These are phyloP conservation scores for Merluccius polli DNA, from an alignment of 2,797 vertebrate species.

Conservation along the genomic window DNA sequence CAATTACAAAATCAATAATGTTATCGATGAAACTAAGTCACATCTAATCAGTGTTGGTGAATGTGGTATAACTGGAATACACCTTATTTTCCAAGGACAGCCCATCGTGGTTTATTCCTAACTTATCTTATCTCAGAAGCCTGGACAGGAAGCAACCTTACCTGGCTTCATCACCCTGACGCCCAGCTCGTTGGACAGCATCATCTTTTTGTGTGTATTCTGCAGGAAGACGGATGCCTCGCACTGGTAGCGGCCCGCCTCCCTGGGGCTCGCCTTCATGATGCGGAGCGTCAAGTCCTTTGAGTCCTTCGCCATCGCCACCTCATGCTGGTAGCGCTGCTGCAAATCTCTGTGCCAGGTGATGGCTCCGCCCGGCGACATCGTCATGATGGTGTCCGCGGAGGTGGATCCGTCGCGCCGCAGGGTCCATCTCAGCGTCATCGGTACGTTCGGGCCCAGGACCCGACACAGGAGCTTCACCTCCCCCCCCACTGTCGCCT, in stretches of 20 bases:
- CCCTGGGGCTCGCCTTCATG: conserved; percentile 47
- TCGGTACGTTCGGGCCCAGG: conserved; percentile 34
- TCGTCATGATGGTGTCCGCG: conserved; percentile 52
- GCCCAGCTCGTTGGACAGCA: conserved; percentile 48
- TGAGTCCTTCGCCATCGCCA: background rate
- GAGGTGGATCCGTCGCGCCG: conserved; percentile 1
- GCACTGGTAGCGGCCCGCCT: conserved; percentile 66
- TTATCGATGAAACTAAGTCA: background rate
- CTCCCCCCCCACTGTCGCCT: conserved; percentile 34
- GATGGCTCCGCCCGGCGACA: conserved; percentile 53
- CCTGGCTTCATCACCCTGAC: conserved; percentile 61
- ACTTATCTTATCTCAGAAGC: too few species aligned
- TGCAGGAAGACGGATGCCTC: conserved; percentile 52
- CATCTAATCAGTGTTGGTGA: background rate
- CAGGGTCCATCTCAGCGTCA: conserved; percentile 67
- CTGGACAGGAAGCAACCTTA: conserved; percentile 24
- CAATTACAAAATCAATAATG: too few species aligned
- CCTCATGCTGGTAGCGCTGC: conserved; percentile 61
- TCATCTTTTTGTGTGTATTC: conserved; percentile 43
- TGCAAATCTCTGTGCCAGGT: conserved; percentile 55
- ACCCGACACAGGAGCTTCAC: conserved; percentile 61
- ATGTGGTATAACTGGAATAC: background rate
- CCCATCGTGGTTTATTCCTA: background rate
- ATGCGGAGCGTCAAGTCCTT: conserved; percentile 43
- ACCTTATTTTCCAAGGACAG: background rate